Percentiles rank a stretch among this genome's conserved stretches.
Evolutionary conservation across 2,113 vertebrate species (phyloP).

Genomic region (Onychorhynchus coronatus): DNA sequence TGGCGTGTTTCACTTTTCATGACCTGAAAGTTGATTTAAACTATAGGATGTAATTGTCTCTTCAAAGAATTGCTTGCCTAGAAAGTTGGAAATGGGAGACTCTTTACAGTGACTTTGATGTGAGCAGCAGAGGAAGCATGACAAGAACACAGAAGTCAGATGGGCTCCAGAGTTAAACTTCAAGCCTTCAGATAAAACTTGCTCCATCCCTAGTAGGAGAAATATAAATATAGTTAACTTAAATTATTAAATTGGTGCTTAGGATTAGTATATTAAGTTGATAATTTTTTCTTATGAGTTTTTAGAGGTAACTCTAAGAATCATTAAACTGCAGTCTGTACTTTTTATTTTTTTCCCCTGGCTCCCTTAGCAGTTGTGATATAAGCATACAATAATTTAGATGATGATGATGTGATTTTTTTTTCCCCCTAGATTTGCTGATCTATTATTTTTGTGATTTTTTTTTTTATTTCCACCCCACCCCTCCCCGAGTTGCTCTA

Average conservation of each 20-base stretch:
- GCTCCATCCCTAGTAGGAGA: conserved; percentile 50
- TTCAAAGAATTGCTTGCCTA: conserved; percentile 28
- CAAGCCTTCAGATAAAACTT: conserved; percentile 53
- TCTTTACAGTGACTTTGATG: conserved; percentile 33
- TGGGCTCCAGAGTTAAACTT: conserved; percentile 55
- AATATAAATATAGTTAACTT: conserved; percentile 62
- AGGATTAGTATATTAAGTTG: conserved; percentile 66
- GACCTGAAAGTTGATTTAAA: conserved; percentile 58
- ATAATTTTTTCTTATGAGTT: conserved; percentile 48
- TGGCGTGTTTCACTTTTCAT: conserved; percentile 53
- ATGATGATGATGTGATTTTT: conserved; percentile 30
- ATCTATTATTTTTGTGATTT: conserved; percentile 16
- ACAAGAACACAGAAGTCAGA: conserved; percentile 60
- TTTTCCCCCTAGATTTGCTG: background rate
- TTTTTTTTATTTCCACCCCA: background rate
- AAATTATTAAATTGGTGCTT: conserved; percentile 79
- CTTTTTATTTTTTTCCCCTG: background rate
- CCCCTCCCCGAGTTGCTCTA: conserved; percentile 19
- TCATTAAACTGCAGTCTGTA: conserved; percentile 39
- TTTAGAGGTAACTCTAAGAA: conserved; percentile 53
- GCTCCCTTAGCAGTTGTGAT: conserved; percentile 55
- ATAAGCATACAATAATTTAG: conserved; percentile 60
- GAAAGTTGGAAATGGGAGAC: conserved; percentile 23
- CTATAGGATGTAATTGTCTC: conserved; percentile 24
- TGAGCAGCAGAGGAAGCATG: conserved; percentile 16